These are phyloP conservation scores for Lucinisca nassula DNA, from an alignment of 2,888 invertebrate genomes.

Conservation along the genomic window DNA sequence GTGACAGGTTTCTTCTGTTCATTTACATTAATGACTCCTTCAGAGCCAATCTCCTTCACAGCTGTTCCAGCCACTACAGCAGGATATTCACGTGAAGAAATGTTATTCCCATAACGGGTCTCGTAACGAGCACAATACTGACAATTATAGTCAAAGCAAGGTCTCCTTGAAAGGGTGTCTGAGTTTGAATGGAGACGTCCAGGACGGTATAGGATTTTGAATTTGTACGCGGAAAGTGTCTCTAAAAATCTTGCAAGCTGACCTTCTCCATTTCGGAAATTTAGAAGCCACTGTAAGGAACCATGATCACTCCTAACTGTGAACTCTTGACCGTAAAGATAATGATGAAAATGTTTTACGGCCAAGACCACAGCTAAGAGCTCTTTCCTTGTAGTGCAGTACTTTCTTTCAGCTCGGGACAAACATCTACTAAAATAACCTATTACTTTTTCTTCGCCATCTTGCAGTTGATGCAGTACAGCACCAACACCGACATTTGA, in stretches of 20 bases:
- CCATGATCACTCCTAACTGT: too few species aligned
- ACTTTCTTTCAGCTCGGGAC: neutral
- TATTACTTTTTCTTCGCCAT: slow-evolving; percentile 4
- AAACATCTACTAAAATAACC: neutral
- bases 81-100: too few species aligned
- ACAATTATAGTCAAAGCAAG: neutral
- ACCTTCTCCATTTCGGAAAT: slow-evolving; percentile 5
- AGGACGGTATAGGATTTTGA: neutral
- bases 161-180: neutral
- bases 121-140: neutral
- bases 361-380: neutral
- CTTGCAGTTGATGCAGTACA: neutral
- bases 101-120: neutral
- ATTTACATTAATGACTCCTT: neutral
- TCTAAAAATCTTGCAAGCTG: neutral
- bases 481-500: neutral
- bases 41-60: neutral
- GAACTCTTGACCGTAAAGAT: neutral
- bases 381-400: neutral
- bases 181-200: neutral
- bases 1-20: neutral
- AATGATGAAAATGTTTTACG: neutral
- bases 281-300: neutral
- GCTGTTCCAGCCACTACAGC: too few species aligned
- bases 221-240: neutral